Evolutionary conservation across 2,113 vertebrate genomes (phyloP).

Genomic region (Puffinus mauretanicus): DNA sequence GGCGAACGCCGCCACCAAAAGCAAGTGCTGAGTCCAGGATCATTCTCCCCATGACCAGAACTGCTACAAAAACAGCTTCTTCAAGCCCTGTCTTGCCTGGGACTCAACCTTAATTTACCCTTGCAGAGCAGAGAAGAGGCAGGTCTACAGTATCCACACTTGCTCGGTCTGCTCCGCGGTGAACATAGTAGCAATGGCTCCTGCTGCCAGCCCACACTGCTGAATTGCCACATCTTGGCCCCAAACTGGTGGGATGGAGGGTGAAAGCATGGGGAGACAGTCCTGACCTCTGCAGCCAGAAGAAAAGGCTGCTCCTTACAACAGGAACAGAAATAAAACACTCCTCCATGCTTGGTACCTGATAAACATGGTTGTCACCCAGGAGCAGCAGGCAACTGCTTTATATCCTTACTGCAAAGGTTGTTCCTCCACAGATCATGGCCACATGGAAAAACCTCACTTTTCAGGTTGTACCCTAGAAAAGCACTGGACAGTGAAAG

Average conservation of each 20-base stretch:
- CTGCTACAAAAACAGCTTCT: background rate
- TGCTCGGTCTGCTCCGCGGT: accelerated
- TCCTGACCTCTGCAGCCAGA: background rate
- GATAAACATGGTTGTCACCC: background rate
- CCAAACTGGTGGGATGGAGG: background rate
- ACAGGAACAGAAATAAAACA: background rate
- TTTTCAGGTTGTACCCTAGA: background rate
- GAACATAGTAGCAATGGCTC: background rate
- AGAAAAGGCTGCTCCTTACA: background rate
- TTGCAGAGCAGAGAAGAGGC: background rate
- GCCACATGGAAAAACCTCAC: background rate
- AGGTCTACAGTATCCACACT: background rate
- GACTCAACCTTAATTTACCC: background rate
- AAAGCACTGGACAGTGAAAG: background rate
- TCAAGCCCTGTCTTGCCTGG: background rate
- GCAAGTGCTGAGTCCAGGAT: background rate
- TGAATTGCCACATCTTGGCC: background rate
- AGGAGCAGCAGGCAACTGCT: background rate
- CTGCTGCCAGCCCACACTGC: background rate
- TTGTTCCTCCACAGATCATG: background rate
- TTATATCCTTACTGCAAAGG: background rate
- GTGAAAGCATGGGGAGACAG: background rate
- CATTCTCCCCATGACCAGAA: background rate
- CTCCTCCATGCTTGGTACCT: background rate
- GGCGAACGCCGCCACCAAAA: background rate